Percentiles rank a stretch among this genome's conserved stretches.
These are phyloP conservation scores for Lomographa bimaculata DNA, from an alignment of 2,888 invertebrate genomes.

Conservation along the genomic window DNA sequence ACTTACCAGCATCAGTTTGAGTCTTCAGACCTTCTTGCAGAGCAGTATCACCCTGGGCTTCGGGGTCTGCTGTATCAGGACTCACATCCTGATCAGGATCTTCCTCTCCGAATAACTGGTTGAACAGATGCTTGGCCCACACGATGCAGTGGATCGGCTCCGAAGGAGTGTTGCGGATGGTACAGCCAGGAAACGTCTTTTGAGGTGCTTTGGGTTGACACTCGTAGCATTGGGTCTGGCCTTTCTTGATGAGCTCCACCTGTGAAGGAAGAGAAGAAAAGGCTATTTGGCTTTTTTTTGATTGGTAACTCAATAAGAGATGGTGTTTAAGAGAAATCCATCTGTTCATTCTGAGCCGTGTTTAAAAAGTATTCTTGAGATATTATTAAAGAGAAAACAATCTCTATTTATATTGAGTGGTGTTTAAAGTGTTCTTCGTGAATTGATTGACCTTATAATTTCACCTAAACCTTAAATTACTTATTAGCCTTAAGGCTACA, in stretches of 20 bases:
- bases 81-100: slow-evolving; percentile 98
- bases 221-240: slow-evolving; percentile 97
- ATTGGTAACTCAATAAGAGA: too few species aligned
- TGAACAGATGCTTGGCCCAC: slow-evolving; percentile 99
- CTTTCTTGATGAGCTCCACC: slow-evolving; percentile 94
- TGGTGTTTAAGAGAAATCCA: too few species aligned
- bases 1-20: slow-evolving; percentile 65
- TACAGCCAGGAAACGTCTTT: slow-evolving; percentile 98
- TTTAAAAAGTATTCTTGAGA: too few species aligned
- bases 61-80: slow-evolving; percentile 98
- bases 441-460: too few species aligned
- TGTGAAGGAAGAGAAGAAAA: too few species aligned
- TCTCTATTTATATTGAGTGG: too few species aligned
- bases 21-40: slow-evolving; percentile 83
- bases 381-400: too few species aligned
- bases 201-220: slow-evolving; percentile 96
- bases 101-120: slow-evolving; percentile 98
- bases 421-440: too few species aligned
- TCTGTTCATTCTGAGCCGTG: too few species aligned
- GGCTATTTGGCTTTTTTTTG: too few species aligned
- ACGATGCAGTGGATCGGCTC: slow-evolving; percentile 99
- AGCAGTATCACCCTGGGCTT: slow-evolving; percentile 90
- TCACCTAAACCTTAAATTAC: too few species aligned
- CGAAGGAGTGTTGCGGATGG: slow-evolving; percentile 99
- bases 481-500: too few species aligned